Conservation (phyloP, 2,888 invertebrate species). For the Ariolimax columbianus region DNA sequence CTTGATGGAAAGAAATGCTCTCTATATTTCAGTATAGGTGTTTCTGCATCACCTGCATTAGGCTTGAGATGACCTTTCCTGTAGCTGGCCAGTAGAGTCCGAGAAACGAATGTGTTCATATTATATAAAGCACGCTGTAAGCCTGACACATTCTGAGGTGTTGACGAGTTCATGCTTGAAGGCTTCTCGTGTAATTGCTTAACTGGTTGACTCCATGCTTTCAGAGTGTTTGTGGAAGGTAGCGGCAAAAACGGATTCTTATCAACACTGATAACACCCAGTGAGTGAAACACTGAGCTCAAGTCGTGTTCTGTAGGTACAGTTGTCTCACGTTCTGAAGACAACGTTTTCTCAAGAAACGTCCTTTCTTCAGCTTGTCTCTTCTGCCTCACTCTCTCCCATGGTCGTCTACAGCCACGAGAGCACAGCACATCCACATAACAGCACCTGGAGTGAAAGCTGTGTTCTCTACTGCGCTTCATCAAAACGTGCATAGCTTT, state of each 20-base stretch:
- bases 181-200: neutral
- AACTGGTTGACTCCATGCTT: neutral
- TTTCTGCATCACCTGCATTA: neutral
- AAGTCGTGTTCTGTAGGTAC: neutral
- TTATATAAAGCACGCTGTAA: neutral
- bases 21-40: neutral
- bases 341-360: neutral
- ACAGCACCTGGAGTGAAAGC: slow-evolving; percentile 18
- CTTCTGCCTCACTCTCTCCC: slow-evolving; percentile 11
- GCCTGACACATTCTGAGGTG: neutral
- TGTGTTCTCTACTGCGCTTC: neutral
- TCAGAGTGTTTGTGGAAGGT: neutral
- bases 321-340: neutral
- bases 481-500: neutral
- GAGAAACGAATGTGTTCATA: neutral
- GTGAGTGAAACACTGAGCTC: neutral
- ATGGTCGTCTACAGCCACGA: slow-evolving; percentile 2
- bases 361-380: neutral
- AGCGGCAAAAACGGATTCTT: neutral
- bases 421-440: slow-evolving; percentile 34
- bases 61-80: neutral
- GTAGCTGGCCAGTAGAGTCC: neutral
- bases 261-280: neutral
- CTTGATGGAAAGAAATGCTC: neutral
- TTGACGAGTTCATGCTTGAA: neutral